phyloP scores from a whole-genome alignment of 2,888 invertebrate species.

The Pyrochroa serraticornis region DNA sequence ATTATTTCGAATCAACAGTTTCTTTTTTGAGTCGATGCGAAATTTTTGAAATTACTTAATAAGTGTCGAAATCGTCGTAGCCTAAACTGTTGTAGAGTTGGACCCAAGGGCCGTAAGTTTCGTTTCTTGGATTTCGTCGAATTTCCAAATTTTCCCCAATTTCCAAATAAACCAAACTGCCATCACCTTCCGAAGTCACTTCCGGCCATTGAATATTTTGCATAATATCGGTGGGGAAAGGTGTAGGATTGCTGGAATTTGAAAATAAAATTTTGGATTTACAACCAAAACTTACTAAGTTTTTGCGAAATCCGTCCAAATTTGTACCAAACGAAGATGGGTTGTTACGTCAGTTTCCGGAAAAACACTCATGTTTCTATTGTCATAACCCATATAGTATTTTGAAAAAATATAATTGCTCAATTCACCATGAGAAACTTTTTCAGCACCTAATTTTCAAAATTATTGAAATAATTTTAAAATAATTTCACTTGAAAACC shows the following conservation, averaged over 20 bases:
- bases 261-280: neutral
- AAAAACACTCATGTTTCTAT: constrained; percentile 6
- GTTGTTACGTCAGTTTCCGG: constrained; percentile 9
- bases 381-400: constrained; percentile 1
- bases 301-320: constrained; percentile 20
- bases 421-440: constrained; percentile 13
- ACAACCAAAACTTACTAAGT: neutral
- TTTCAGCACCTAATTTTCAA: constrained; percentile 2
- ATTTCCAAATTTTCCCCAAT: constrained; percentile 34
- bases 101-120: constrained; percentile 34
- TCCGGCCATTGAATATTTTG: constrained; percentile 33
- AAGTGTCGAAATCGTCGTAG: constrained; percentile 31
- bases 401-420: constrained; percentile 8
- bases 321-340: constrained; percentile 5
- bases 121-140: constrained; percentile 30
- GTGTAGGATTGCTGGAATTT: constrained; percentile 20
- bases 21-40: no score
- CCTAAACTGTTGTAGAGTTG: constrained; percentile 34
- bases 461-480: neutral
- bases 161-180: constrained; percentile 32
- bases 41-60: no score
- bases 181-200: constrained; percentile 13
- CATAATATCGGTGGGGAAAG: constrained; percentile 9
- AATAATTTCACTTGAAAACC: constrained; percentile 1
- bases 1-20: no score